phyloP scores from a whole-genome alignment of 2,797 vertebrate genomes.

The Euphonia xanthogaster region DNA sequence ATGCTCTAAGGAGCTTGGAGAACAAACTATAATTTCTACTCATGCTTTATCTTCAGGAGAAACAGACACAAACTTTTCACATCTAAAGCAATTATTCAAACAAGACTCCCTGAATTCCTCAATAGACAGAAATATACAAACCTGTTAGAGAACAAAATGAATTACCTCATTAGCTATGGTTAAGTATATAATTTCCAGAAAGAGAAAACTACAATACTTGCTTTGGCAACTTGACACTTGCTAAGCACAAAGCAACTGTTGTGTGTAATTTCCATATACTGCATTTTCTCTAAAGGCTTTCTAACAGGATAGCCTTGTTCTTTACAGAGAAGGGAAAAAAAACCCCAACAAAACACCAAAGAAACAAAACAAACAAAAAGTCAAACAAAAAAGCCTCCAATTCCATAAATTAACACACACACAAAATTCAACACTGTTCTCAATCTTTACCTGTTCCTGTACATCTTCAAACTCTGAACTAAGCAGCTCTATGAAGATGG shows the following conservation, averaged over 20 bases:
- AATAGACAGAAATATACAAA: background rate
- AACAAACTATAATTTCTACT: background rate
- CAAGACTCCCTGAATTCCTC: background rate
- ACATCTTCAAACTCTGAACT: slow-evolving; percentile 85
- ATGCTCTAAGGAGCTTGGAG: background rate
- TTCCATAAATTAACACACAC: background rate
- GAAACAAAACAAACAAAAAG: background rate
- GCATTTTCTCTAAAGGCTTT: background rate
- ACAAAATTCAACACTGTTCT: background rate
- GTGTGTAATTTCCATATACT: background rate
- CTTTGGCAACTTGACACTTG: background rate
- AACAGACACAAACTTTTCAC: background rate
- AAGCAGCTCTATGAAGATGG: slow-evolving; percentile 84
- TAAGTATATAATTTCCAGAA: background rate
- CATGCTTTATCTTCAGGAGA: background rate
- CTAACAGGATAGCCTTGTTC: background rate
- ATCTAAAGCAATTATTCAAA: background rate
- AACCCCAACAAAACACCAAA: background rate
- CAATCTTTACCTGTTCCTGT: slow-evolving; percentile 79
- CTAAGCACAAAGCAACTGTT: background rate
- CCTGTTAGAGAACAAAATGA: background rate
- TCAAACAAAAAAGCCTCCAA: background rate
- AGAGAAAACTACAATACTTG: background rate
- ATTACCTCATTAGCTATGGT: background rate
- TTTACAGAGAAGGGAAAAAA: background rate